Conservation (phyloP, 2,888 invertebrate species). For the Temnothorax ravouxi region DNA sequence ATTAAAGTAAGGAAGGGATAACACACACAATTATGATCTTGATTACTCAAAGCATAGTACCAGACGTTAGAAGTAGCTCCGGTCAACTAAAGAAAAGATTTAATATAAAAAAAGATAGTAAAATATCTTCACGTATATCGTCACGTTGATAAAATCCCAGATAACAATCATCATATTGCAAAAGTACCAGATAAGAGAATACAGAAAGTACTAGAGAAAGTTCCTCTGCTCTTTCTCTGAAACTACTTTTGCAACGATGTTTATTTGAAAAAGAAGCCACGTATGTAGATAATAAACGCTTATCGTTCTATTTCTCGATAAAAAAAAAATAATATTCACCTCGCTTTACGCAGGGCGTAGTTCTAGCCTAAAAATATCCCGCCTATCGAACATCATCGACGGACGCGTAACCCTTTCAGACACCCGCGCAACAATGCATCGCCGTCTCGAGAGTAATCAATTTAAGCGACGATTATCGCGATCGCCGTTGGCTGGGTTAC, state of each 20-base stretch:
- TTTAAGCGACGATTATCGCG: background rate
- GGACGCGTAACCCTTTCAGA: background rate
- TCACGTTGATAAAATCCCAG: background rate
- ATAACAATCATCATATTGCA: background rate
- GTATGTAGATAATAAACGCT: background rate
- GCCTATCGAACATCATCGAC: background rate
- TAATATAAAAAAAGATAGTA: slow-evolving; percentile 1
- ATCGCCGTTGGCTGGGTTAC: background rate
- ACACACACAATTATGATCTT: background rate
- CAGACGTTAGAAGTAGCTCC: background rate
- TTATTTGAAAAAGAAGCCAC: background rate
- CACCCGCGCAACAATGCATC: background rate
- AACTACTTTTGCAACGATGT: background rate
- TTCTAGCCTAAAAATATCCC: slow-evolving; percentile 27
- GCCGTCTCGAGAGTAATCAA: background rate
- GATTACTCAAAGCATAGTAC: background rate
- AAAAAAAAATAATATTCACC: background rate
- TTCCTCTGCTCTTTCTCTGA: background rate
- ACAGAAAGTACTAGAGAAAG: background rate
- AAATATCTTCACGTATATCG: background rate
- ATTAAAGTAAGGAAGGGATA: background rate
- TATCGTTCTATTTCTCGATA: background rate
- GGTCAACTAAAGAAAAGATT: background rate
- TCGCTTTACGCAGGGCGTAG: background rate
- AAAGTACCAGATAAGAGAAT: slow-evolving; percentile 1